Conservation (phyloP, 2,113 vertebrate genomes). For the Cepphus grylle region DNA sequence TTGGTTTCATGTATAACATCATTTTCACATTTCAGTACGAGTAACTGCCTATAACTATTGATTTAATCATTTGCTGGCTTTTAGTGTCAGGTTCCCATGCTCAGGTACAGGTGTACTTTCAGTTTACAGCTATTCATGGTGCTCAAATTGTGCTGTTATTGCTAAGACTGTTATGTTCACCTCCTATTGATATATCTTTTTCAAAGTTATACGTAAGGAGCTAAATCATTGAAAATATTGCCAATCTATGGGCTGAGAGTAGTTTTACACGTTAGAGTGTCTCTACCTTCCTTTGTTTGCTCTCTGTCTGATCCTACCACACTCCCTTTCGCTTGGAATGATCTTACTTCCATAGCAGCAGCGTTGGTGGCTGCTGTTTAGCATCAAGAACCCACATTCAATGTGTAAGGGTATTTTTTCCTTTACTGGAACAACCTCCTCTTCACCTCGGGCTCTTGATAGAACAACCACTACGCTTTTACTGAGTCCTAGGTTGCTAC, state of each 20-base stretch:
- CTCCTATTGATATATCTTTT: not conserved
- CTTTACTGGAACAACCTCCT: not conserved
- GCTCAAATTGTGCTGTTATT: not conserved
- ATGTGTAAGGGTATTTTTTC: not conserved
- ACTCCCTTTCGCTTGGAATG: not conserved
- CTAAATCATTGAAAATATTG: not conserved
- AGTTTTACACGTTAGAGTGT: not conserved
- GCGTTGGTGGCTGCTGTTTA: not conserved
- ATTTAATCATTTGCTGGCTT: not conserved
- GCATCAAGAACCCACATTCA: rapidly evolving
- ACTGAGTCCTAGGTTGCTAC: rapidly evolving
- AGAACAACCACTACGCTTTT: rapidly evolving
- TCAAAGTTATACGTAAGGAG: not conserved
- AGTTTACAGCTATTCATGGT: not conserved
- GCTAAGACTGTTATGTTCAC: not conserved
- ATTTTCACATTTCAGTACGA: not conserved
- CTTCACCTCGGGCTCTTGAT: not conserved
- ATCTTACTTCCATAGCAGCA: not conserved
- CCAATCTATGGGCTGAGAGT: not conserved
- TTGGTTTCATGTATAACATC: not conserved
- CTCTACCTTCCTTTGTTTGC: not conserved
- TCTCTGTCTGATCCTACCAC: not conserved
- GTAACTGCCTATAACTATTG: not conserved
- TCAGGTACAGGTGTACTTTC: not conserved
- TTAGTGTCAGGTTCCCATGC: not conserved